Evolutionary conservation across 2,797 vertebrate species (phyloP), one percentile per base, ranked within the genome.

Genomic region (Sebastes trivittatus): DNA sequence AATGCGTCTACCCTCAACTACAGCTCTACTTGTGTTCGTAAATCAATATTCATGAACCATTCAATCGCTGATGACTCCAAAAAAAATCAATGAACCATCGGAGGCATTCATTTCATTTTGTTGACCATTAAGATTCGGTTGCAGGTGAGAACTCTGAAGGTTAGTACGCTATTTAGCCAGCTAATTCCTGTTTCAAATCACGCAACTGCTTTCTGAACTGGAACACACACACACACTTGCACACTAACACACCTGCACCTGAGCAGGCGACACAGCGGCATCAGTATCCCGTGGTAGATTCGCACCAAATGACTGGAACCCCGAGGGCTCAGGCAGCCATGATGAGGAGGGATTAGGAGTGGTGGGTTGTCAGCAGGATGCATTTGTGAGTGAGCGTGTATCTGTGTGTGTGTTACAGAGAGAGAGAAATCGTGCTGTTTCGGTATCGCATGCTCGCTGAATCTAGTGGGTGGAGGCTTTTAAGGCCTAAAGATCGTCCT

Each of bases 341-440:
- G 87, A 92, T 92, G 91, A 91, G 88, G 83, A 92, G 77, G 90
- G 91, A 94, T 94, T 93, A 94, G 77, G 84, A 90, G 89, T 72
- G 82, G 84, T 86, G 80, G 87, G 84, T 80, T 93, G 94, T 93
- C 92, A 88, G 92, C 85, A 87, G 89, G 92, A 92, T 87, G 76
- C 81, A 84, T 89, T 90, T 89, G 81, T 77, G 76, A 86, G 83
- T 69, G 83, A 67, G 64, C 11, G 36, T 76, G 80, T 42, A 72
- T 74, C 59, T 81, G 74, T 82, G 83, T 80, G 75, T 81, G 10
- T 72, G 82, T 82, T 42, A 69, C 77, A 60, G 74, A 49, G 79
- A 75, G 85, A 67, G 81, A 64, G 70, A 76, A 77, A 84, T 78
- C 80, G 77, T 49, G 80, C 86, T 86, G 81, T 91, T 90, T 87